Percentiles rank a stretch among this genome's conserved stretches.
Evolutionary conservation across 2,888 invertebrate genomes (phyloP).

Genomic region (Meandrusa payeni): DNA sequence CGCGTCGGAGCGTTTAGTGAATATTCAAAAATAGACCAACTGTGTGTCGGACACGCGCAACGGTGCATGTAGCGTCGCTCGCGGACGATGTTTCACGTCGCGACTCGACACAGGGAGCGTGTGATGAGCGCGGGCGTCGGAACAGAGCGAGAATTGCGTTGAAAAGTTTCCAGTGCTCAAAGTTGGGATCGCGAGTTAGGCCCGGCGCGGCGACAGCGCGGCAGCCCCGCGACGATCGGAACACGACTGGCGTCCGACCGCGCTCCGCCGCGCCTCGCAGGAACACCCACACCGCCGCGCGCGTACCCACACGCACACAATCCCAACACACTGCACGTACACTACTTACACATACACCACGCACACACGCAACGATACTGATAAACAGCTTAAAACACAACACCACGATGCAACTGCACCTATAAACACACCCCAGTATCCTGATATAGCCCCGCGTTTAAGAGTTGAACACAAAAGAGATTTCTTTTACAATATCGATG

Average conservation of each 20-base stretch:
- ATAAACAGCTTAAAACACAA: slow-evolving; percentile 73
- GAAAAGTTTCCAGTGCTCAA: slow-evolving; percentile 79
- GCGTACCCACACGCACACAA: slow-evolving; percentile 38
- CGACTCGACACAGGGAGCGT: slow-evolving; percentile 47
- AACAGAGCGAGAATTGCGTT: slow-evolving; percentile 56
- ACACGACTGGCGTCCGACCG: slow-evolving; percentile 60
- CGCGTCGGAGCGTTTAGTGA: slow-evolving; percentile 72
- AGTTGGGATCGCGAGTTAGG: slow-evolving; percentile 70
- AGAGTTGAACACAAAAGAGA: slow-evolving; percentile 20
- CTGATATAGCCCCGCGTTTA: slow-evolving; percentile 24
- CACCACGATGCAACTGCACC: slow-evolving; percentile 67
- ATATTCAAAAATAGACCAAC: slow-evolving; percentile 79
- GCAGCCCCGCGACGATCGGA: slow-evolving; percentile 67
- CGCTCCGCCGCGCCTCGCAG: slow-evolving; percentile 53
- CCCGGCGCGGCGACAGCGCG: slow-evolving; percentile 60
- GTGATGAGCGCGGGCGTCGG: slow-evolving; percentile 47
- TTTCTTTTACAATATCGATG: slow-evolving; percentile 15
- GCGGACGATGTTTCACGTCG: slow-evolving; percentile 44
- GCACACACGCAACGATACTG: slow-evolving; percentile 54
- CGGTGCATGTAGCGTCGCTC: slow-evolving; percentile 45
- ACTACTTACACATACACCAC: slow-evolving; percentile 29
- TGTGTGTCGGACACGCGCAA: slow-evolving; percentile 58
- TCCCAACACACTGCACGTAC: slow-evolving; percentile 35
- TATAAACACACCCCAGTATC: slow-evolving; percentile 41
- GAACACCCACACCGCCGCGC: slow-evolving; percentile 54